Base-by-base conservation (phyloP, 23 tunicate species). In the Trididemnum miniatum region DNA sequence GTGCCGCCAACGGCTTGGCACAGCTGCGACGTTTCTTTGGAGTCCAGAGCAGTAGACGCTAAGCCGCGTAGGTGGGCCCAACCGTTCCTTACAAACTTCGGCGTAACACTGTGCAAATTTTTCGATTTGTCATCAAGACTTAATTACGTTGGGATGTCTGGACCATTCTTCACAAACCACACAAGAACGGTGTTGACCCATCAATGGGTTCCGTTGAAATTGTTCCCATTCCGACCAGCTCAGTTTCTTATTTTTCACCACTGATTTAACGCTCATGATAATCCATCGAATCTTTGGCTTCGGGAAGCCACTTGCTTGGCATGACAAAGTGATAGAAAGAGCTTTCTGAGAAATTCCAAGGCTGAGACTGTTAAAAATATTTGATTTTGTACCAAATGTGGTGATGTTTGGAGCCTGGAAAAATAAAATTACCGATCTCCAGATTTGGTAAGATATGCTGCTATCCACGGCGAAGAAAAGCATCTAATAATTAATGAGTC, bases 371-470 rank as follows among this genome's bases (percentile, higher is more conserved):
- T 34, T 62, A 18, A 5, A 12, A 5, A 20, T 64, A 30, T 23
- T 31, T 35, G 51, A 33, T 34, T 24, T 20, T 63, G 34, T 32
- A 1, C 84, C 84, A 62, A 80, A 80, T 9, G 63, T 28, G 7
- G 84, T 80, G 12, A 80, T 35, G 34, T 63, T 63, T 63, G 84
- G 72, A 34, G 50, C 74, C 84, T 80, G 34, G 9, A 51, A 77
- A 31, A 77, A 23, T n/a, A n/a, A n/a, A n/a, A n/a, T n/a, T n/a
- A n/a, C n/a, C n/a, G n/a, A n/a, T n/a, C n/a, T n/a, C n/a, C n/a
- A n/a, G n/a, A n/a, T n/a, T n/a, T n/a, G n/a, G n/a, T n/a, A n/a
- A n/a, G n/a, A n/a, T n/a, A n/a, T n/a, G n/a, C n/a, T n/a, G n/a
- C n/a, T n/a, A n/a, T n/a, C n/a, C n/a, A n/a, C n/a, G n/a, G n/a